phyloP scores from a whole-genome alignment of 1,140 invertebrate genomes.

The Protaetia brevitarsis region DNA sequence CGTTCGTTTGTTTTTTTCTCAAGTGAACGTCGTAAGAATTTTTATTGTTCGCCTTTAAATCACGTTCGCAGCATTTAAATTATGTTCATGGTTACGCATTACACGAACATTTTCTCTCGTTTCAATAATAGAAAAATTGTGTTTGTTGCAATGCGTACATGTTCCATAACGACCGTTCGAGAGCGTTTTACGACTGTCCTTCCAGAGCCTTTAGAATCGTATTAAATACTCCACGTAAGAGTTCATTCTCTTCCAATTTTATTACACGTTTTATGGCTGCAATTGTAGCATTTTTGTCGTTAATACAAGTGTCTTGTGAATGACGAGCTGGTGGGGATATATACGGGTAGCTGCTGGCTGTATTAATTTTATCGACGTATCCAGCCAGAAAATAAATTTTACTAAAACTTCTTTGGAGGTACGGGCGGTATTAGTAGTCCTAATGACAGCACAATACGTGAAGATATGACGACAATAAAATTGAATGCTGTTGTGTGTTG shows the following conservation, averaged over 20 bases:
- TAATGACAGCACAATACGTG: neutral
- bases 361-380: neutral
- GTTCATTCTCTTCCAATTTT: neutral
- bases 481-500: neutral
- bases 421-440: neutral
- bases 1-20: neutral
- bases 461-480: conserved; percentile 2
- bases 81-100: neutral
- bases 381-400: neutral
- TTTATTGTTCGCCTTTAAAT: neutral
- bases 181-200: neutral
- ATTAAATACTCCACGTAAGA: neutral
- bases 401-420: neutral
- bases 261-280: neutral
- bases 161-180: neutral
- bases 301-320: neutral
- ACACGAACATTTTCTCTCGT: no score
- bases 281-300: neutral
- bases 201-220: neutral
- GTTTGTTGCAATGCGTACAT: neutral
- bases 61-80: neutral
- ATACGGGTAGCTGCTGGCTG: neutral
- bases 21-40: neutral
- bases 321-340: no score
- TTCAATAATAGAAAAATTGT: neutral